phyloP scores from a whole-genome alignment of 2,113 vertebrate species.

The Parotia lawesii region DNA sequence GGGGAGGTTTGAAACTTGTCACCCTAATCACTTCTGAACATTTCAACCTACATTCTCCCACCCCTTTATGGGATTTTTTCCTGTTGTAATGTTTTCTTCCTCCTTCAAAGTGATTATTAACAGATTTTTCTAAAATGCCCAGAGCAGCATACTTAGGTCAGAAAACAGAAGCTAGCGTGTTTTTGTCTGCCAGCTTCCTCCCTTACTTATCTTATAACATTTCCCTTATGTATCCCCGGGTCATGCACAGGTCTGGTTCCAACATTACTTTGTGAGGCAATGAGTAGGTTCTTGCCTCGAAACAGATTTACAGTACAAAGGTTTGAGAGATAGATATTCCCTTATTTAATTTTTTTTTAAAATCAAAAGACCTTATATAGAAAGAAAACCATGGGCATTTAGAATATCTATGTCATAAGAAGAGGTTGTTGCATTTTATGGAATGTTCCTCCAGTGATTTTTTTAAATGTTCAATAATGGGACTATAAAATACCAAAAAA shows the following conservation, averaged over 20 bases:
- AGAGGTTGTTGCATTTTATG: neutral
- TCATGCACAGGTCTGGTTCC: conserved; percentile 14
- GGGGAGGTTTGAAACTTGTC: neutral
- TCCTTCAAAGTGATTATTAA: conserved; percentile 32
- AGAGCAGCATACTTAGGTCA: conserved; percentile 24
- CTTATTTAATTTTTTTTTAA: neutral
- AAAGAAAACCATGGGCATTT: neutral
- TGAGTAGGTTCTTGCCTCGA: conserved; percentile 4
- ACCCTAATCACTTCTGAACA: neutral
- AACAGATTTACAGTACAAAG: conserved; percentile 17
- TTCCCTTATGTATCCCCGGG: neutral
- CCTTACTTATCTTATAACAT: conserved; percentile 16
- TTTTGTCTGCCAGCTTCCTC: conserved; percentile 34
- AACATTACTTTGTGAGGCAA: conserved; percentile 17
- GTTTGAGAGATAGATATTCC: neutral
- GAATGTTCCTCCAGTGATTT: neutral
- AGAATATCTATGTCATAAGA: neutral
- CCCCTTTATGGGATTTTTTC: neutral
- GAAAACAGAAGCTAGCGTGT: neutral
- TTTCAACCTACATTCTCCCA: neutral
- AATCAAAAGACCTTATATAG: neutral
- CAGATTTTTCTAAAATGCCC: conserved; percentile 50
- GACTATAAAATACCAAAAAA: neutral
- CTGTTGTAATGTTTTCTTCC: neutral
- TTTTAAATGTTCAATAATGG: neutral